Evolutionary conservation across 2,797 vertebrate genomes (phyloP).

Genomic region (Tapirus indicus): DNA sequence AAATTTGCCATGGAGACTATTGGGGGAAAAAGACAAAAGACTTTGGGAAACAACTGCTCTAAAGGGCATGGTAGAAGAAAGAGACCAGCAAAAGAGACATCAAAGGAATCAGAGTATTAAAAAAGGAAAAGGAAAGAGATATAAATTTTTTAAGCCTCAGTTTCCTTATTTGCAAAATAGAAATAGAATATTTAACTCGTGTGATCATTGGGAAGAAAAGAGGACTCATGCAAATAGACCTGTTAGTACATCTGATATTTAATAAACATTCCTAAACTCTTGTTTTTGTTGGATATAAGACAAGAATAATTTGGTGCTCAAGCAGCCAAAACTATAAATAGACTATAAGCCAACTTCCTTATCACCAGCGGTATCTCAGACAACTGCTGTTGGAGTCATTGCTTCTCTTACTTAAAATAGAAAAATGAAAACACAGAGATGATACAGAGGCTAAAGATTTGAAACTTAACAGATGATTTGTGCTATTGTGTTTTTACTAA

Average conservation of each 20-base stretch:
- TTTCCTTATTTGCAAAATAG: not conserved
- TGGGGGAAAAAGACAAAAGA: not conserved
- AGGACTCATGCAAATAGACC: not conserved
- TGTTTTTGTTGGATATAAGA: not conserved
- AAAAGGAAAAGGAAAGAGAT: not conserved
- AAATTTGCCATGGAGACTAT: not conserved
- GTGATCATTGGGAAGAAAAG: not conserved
- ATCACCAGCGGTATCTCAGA: not conserved
- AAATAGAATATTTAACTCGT: not conserved
- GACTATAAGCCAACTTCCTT: not conserved
- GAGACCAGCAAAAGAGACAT: not conserved
- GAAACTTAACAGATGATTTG: not conserved
- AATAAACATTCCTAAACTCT: not conserved
- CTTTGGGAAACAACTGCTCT: not conserved
- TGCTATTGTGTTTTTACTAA: not conserved
- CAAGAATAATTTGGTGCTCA: not conserved
- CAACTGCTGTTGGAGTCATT: not conserved
- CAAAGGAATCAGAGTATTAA: not conserved
- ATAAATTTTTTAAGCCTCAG: not conserved
- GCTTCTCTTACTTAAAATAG: not conserved
- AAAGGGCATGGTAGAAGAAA: not conserved
- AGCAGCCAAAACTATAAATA: not conserved
- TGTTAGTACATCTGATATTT: not conserved
- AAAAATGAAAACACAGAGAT: not conserved
- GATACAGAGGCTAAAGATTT: not conserved